Evolutionary conservation across 2,888 invertebrate species (phyloP).

Genomic region (Agrochola lychnidis): DNA sequence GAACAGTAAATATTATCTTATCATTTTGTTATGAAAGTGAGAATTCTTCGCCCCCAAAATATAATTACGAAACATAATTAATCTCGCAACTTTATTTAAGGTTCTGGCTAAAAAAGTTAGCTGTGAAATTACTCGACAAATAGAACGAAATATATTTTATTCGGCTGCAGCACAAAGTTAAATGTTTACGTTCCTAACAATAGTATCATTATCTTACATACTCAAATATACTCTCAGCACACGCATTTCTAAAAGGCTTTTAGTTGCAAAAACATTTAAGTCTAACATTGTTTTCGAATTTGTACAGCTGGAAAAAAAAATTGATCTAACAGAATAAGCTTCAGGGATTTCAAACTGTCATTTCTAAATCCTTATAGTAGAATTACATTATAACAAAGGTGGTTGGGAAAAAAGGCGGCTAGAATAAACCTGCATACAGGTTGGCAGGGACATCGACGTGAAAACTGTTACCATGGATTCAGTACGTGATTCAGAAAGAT

Average conservation of each 20-base stretch:
- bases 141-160: constrained; percentile 2
- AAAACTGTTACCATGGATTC: too few species aligned
- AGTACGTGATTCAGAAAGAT: too few species aligned
- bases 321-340: constrained; percentile 22
- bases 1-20: constrained; percentile 50
- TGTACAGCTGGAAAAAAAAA: constrained; percentile 22
- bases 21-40: constrained; percentile 27
- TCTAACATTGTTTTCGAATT: constrained; percentile 26
- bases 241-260: constrained; percentile 28
- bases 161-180: not conserved
- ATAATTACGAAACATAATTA: constrained; percentile 32
- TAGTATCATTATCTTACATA: not conserved
- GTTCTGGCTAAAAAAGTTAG: not conserved
- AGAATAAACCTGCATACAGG: constrained; percentile 21
- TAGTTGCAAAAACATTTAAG: constrained; percentile 8
- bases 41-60: not conserved
- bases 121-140: not conserved
- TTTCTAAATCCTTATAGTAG: constrained; percentile 45
- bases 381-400: constrained; percentile 40
- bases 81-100: constrained; percentile 6
- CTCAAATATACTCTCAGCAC: constrained; percentile 8
- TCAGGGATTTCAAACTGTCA: constrained; percentile 26
- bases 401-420: constrained; percentile 12
- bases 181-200: not conserved
- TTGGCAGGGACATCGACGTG: too few species aligned